Evolutionary conservation across 1,140 invertebrate species (phyloP), one percentile per base, ranked within the genome.

Genomic region (Atopsyche davidsoni): DNA sequence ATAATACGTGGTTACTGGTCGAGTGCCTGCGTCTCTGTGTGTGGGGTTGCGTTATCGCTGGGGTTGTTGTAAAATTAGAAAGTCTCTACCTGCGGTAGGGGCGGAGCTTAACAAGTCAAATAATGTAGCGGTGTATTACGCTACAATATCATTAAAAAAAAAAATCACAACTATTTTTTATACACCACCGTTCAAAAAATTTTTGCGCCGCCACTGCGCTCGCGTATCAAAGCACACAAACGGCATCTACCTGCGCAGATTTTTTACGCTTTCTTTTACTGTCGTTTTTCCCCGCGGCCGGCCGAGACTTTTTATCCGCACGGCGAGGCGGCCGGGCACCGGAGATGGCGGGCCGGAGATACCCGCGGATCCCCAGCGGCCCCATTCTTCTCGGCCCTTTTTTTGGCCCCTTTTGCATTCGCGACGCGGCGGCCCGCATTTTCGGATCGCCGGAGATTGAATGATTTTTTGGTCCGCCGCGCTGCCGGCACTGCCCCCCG

Each of bases 231-330:
- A 39, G 35, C 35, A 25, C 46, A 39, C 34, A 39, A 11, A 24
- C 46, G 35, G 46, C 46, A 47, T 39, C 46, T 28, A 24, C 46
- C 19, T 25, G 23, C 21, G 31, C 38, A 38, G 14, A 28, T 47
- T 47, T 47, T 47, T 47, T 47, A 47, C 46, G 46, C 18, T 47
- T 47, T 47, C 35, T 23, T 47, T 38, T 39, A 28, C 39, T 39
- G 34, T 47, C 23, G 32, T 36, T 36, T 36, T 46, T 23, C 19
- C n/a, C n/a, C n/a, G n/a, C n/a, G n/a, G n/a, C n/a, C 44, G 34
- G 19, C 46, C 31, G 22, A 24, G 16, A 36, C 35, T 39, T 47
- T 47, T 47, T 47, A n/a, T n/a, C n/a, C n/a, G n/a, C n/a, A n/a
- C n/a, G n/a, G n/a, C n/a, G n/a, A n/a, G n/a, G n/a, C n/a, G n/a